Base-by-base conservation (phyloP, 1,140 invertebrate species). In the Megalonaias nervosa region DNA sequence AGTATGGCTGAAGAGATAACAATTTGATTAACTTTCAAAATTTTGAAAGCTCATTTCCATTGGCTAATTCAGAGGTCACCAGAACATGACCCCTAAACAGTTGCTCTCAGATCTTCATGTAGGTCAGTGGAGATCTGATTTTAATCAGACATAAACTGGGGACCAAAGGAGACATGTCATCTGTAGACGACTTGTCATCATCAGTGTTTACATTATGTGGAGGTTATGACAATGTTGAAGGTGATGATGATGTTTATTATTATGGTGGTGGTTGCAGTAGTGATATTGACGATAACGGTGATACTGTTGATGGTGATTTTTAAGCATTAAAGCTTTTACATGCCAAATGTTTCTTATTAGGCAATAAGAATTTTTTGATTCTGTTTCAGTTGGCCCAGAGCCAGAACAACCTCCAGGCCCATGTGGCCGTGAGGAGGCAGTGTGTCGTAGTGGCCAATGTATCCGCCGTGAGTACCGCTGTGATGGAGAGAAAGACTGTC, bases 381-480 rank as follows among this genome's bases (percentile, higher is more conserved):
- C 21, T 62, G 60, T 23, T 62, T 19, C 11, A 77, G 75, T 71
- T 59, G 75, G 75, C 17, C 75, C 74, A 48, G 38, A 57, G 16
- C 67, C 61, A 0, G 69, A 66, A 17, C 23, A 12, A 4, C 60
- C 21, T 4, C 4, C 15, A 31, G 77, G 72, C 23, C 56, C 59
- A 62, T 79, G 77, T 71, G 72, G 72, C 58, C 61, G 70, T 26
- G 68, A 83, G 23, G 74, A 77, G 59, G 74, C 79, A 21, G 68
- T 74, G 1, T 82, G 80, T 75, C 64, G 74, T 58, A 82, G 68
- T 56, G 57, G 71, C 19, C 70, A 76, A 64, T 99, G 97, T 89
- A 98, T 99, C 78, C 96, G 96, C 0, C 94, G 94, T 78, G 96
- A 97, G 87, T 98, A 97, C 96, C 59, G 84, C 1, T 92, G 91